A percentile compares a stretch with the other conserved stretches of the same genome.
Conservation (phyloP, 2,113 vertebrate genomes). For the Ceyx melanurus region DNA sequence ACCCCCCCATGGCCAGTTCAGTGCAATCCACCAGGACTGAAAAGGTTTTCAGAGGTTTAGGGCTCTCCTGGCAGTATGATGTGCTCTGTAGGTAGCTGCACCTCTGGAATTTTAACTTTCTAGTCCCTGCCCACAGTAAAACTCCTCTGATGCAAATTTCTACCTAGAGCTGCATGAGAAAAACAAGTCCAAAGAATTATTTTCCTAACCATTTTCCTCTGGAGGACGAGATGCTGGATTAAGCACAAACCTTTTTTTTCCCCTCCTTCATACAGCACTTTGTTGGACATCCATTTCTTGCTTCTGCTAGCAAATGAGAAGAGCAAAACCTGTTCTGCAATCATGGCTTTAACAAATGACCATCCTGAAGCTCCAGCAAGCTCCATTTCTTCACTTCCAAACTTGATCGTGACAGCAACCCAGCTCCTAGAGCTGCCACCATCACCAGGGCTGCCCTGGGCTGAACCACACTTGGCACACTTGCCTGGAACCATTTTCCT, state of each 20-base stretch:
- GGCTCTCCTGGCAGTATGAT: neutral
- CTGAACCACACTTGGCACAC: neutral
- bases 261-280: neutral
- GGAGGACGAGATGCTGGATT: neutral
- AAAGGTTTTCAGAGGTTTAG: neutral
- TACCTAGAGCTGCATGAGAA: neutral
- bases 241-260: neutral
- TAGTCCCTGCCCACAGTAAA: neutral
- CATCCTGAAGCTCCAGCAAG: neutral
- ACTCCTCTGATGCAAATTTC: slow-evolving; percentile 5
- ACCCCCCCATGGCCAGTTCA: neutral
- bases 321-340: neutral
- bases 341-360: neutral
- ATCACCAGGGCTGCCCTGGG: neutral
- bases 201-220: neutral
- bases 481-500: neutral
- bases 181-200: neutral
- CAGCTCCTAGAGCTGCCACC: neutral
- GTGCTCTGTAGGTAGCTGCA: neutral
- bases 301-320: neutral
- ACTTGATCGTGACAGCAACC: neutral
- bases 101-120: neutral
- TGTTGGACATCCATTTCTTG: neutral
- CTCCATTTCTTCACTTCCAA: neutral
- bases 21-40: neutral